Conservation (phyloP, 2,888 invertebrate genomes). For the Melinopterus prodromus region DNA sequence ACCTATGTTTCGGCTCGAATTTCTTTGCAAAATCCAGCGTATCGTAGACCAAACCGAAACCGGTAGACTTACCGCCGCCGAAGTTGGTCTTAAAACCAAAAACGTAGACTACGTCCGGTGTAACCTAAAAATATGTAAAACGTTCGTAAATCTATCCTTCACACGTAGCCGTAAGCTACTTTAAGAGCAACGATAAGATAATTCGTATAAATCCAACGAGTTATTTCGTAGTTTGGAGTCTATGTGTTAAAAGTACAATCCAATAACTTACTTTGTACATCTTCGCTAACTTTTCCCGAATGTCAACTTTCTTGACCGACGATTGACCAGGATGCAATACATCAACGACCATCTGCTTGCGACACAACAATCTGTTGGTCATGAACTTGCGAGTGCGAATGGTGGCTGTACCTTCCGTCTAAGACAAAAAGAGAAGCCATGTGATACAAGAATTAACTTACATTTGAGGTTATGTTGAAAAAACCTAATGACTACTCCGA, state of each 20-base stretch:
- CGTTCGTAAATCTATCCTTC: background rate
- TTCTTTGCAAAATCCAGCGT: conserved; percentile 97
- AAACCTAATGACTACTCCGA: background rate
- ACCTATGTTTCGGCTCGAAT: conserved; percentile 98
- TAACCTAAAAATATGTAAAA: conserved; percentile 61
- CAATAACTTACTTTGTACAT: conserved; percentile 87
- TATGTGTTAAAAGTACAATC: conserved; percentile 5
- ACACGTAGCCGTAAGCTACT: no score
- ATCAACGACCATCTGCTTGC: conserved; percentile 99
- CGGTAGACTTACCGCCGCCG: conserved; percentile 98
- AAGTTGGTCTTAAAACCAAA: conserved; percentile 98
- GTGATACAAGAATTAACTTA: background rate
- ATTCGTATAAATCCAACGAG: background rate
- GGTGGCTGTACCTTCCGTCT: conserved; percentile 74
- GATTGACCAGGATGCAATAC: conserved; percentile 96
- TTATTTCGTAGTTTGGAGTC: no score
- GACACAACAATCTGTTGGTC: conserved; percentile 97
- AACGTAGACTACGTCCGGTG: conserved; percentile 94
- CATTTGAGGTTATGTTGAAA: background rate
- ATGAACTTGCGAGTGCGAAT: conserved; percentile 98
- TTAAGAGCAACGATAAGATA: background rate
- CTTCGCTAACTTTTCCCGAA: conserved; percentile 95
- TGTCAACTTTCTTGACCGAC: conserved; percentile 96
- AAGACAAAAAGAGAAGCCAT: conserved; percentile 31
- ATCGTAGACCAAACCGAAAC: conserved; percentile 97